These are phyloP conservation scores for Pterophyllum scalare DNA, from an alignment of 2,113 vertebrate genomes.

Conservation along the genomic window DNA sequence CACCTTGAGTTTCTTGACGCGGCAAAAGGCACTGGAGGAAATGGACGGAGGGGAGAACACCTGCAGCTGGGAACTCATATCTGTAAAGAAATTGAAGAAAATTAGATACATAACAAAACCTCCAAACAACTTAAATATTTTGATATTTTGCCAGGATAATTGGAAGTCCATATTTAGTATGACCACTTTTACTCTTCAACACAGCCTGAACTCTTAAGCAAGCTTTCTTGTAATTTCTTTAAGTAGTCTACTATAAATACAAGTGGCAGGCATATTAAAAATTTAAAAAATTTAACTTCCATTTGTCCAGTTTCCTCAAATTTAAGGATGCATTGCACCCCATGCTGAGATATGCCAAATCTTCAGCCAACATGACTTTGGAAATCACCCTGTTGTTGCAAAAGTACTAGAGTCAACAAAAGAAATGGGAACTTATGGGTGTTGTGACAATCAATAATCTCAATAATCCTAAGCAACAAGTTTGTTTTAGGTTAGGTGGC, in stretches of 20 bases:
- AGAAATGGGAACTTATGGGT: too few relatives aligned
- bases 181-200: neutral
- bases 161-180: neutral
- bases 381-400: too few relatives aligned
- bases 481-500: too few relatives aligned
- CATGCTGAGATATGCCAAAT: too few relatives aligned
- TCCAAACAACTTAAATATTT: neutral
- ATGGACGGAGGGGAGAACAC: conserved; percentile 96
- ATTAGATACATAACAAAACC: neutral
- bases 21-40: conserved; percentile 99
- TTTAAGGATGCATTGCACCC: too few relatives aligned
- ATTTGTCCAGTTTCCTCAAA: too few relatives aligned
- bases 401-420: too few relatives aligned
- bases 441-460: too few relatives aligned
- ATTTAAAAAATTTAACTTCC: too few relatives aligned
- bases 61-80: conserved; percentile 98
- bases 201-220: neutral
- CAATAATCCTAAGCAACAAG: too few relatives aligned
- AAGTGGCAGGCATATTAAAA: too few relatives aligned
- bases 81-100: conserved; percentile 69
- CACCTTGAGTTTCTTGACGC: conserved; percentile 98
- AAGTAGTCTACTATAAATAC: neutral
- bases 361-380: too few relatives aligned
- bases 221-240: neutral
- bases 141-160: neutral